phyloP scores from a whole-genome alignment of 1,140 invertebrate genomes.

The Listronotus bonariensis region DNA sequence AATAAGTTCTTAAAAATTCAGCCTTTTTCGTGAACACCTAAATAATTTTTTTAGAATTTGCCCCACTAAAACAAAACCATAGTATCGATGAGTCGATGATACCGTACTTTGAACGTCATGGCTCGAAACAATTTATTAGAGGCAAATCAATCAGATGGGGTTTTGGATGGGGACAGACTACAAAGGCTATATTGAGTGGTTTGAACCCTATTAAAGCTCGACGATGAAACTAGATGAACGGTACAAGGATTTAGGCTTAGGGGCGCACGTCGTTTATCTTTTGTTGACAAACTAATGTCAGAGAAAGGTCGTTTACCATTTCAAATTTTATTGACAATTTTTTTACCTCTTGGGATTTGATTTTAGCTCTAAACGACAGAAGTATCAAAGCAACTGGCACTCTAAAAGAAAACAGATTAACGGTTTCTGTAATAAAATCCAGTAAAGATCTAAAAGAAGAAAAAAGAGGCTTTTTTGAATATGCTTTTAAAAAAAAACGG shows the following conservation, averaged over 20 bases:
- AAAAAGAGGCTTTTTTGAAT: no score
- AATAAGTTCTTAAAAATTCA: neutral
- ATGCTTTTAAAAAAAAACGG: no score
- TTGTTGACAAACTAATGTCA: constrained; percentile 10
- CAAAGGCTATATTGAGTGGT: constrained; percentile 25
- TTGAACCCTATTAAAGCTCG: constrained; percentile 28
- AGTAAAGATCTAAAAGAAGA: no score
- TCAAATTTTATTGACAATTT: constrained; percentile 24
- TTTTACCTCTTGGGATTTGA: constrained; percentile 9
- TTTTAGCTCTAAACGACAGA: no score
- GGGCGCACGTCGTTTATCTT: constrained; percentile 8
- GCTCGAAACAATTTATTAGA: constrained; percentile 38
- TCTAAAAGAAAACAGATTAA: no score
- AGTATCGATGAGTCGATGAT: constrained; percentile 41
- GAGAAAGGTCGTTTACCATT: neutral
- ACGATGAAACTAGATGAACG: neutral
- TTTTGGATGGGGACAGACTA: constrained; percentile 30
- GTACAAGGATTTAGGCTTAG: constrained; percentile 13
- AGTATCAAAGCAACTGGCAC: no score
- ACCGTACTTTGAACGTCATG: constrained; percentile 37
- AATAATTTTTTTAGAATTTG: constrained; percentile 25
- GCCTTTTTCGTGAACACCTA: constrained; percentile 7
- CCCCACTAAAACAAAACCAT: constrained; percentile 44
- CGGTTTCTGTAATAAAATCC: no score
- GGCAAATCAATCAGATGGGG: constrained; percentile 38